Evolutionary conservation across 64 coral and sea anemone genomes (phyloP).

Genomic region (Anthopleura sola): DNA sequence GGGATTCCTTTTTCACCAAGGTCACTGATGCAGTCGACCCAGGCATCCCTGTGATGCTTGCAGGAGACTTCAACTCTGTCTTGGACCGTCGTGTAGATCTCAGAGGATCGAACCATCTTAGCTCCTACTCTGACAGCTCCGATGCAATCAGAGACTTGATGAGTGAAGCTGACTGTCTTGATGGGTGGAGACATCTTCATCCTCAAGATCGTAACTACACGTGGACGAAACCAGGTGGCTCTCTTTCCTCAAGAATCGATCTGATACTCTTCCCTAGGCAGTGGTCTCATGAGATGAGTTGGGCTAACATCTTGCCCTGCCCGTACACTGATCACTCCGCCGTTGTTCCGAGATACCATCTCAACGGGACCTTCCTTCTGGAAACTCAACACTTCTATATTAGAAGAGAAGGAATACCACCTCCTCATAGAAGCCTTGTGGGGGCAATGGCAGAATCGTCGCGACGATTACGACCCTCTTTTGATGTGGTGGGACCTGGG

Average conservation of each 20-base stretch:
- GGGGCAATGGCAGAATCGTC: background rate
- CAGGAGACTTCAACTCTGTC: too few species aligned
- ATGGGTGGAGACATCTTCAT: conserved; percentile 3
- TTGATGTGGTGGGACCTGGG: conserved; percentile 36
- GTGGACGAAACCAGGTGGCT: background rate
- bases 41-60: too few species aligned
- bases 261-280: background rate
- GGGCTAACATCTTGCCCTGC: conserved; percentile 6
- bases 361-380: background rate
- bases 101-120: too few species aligned
- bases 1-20: too few species aligned
- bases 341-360: background rate
- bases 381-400: conserved; percentile 18
- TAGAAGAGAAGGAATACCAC: background rate
- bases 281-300: background rate
- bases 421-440: background rate
- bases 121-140: background rate
- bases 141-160: background rate
- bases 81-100: too few species aligned
- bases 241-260: background rate
- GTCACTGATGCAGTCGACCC: too few species aligned
- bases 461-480: background rate
- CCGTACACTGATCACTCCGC: conserved; percentile 41
- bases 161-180: background rate
- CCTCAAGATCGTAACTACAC: background rate